A percentile compares a stretch with the other conserved stretches of the same genome.
Evolutionary conservation across 2,113 vertebrate species (phyloP).

Genomic region (Theristicus caerulescens): DNA sequence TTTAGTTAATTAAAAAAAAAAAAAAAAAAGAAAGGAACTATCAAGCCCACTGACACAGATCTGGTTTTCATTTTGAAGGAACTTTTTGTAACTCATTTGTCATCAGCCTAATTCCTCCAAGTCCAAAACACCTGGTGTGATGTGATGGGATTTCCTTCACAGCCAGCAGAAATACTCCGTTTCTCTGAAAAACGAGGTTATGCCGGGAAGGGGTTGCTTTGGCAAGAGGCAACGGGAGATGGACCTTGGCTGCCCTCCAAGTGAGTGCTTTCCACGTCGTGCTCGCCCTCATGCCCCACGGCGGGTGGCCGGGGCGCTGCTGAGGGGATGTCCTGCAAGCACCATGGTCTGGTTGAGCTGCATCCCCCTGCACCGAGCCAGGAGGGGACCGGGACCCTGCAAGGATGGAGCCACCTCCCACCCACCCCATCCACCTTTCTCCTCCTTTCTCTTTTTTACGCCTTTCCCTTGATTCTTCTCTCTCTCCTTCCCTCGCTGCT

Average conservation of each 20-base stretch:
- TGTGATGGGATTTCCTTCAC: background rate
- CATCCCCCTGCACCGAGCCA: fast-evolving
- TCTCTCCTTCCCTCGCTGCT: background rate
- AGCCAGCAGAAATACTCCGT: background rate
- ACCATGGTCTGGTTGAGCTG: fast-evolving
- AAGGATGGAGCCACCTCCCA: background rate
- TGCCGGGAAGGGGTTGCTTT: background rate
- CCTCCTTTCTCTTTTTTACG: background rate
- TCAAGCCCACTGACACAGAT: background rate
- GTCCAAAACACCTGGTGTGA: background rate
- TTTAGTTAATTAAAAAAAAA: background rate
- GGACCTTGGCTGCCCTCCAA: background rate
- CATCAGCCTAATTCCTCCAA: background rate
- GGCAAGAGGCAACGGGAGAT: background rate
- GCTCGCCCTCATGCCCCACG: fast-evolving
- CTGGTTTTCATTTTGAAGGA: constrained; percentile 21
- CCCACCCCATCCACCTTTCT: background rate
- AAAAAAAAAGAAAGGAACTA: background rate
- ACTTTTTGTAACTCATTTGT: background rate
- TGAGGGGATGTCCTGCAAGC: background rate
- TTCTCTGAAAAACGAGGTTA: fast-evolving
- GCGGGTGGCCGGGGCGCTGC: background rate
- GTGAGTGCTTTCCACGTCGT: fast-evolving
- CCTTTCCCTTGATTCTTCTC: background rate
- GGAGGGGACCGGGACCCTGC: background rate